A percentile compares a stretch with the other conserved stretches of the same genome.
Evolutionary conservation across 2,113 vertebrate species (phyloP).

Genomic region (Progne subis): DNA sequence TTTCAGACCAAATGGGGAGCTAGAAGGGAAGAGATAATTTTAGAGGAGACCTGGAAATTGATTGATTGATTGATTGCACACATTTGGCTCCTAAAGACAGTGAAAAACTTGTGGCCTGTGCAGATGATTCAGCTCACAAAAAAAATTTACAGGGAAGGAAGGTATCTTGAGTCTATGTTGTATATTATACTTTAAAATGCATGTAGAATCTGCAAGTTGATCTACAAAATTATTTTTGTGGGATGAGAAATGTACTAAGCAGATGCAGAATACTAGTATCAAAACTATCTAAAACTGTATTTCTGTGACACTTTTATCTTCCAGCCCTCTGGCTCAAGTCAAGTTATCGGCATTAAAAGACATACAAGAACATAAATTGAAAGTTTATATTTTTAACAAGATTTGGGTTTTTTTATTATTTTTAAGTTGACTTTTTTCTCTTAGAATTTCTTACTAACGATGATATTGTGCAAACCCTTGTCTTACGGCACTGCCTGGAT

Average conservation of each 20-base stretch:
- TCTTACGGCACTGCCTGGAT: not conserved
- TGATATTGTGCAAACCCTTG: not conserved
- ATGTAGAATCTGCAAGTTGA: not conserved
- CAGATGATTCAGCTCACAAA: not conserved
- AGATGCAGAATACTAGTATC: not conserved
- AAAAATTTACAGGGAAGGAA: not conserved
- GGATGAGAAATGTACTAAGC: not conserved
- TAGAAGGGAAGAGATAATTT: not conserved
- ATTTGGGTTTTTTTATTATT: not conserved
- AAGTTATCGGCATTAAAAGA: not conserved
- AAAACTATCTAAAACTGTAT: not conserved
- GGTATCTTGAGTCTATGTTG: not conserved
- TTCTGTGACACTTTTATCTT: not conserved
- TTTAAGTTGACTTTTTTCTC: not conserved
- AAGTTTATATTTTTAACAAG: not conserved
- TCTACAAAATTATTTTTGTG: not conserved
- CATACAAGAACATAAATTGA: not conserved
- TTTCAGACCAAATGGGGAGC: not conserved
- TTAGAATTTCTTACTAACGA: not conserved
- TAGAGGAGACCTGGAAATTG: not conserved
- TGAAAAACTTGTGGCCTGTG: not conserved
- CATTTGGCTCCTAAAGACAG: not conserved
- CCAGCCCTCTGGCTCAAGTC: slow-evolving; percentile 5
- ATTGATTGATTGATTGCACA: not conserved
- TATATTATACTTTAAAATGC: not conserved